Conservation (phyloP, 2,888 invertebrate genomes). For the Smittia aterrima region DNA sequence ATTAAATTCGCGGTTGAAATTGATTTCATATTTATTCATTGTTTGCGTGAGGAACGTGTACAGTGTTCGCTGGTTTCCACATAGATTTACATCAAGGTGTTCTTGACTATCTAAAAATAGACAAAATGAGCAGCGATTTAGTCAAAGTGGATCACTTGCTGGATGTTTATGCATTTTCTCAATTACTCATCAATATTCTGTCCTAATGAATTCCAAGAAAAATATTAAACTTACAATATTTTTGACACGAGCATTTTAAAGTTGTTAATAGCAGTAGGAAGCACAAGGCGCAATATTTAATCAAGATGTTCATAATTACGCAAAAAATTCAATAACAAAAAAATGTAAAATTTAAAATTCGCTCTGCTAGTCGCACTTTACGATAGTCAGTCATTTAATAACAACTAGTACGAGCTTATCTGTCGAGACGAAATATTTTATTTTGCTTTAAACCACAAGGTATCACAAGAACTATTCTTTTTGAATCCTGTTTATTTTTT, state of each 20-base stretch:
- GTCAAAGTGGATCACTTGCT: neutral
- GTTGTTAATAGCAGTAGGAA: neutral
- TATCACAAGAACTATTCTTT: neutral
- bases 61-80: neutral
- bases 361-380: neutral
- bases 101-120: conserved; percentile 1
- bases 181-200: neutral
- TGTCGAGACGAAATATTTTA: neutral
- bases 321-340: neutral
- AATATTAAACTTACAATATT: neutral
- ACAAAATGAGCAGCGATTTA: neutral
- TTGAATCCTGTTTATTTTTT: neutral
- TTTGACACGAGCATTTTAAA: neutral
- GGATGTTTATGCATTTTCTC: neutral
- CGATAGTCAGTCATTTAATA: neutral
- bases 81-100: neutral
- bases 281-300: neutral
- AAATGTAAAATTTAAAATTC: neutral
- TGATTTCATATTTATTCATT: conserved; percentile 36
- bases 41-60: neutral
- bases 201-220: neutral
- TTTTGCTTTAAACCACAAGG: neutral
- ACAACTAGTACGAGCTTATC: neutral
- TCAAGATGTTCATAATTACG: neutral
- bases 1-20: neutral